Evolutionary conservation across 1,140 invertebrate genomes (phyloP).

Genomic region (Ladona fulva): DNA sequence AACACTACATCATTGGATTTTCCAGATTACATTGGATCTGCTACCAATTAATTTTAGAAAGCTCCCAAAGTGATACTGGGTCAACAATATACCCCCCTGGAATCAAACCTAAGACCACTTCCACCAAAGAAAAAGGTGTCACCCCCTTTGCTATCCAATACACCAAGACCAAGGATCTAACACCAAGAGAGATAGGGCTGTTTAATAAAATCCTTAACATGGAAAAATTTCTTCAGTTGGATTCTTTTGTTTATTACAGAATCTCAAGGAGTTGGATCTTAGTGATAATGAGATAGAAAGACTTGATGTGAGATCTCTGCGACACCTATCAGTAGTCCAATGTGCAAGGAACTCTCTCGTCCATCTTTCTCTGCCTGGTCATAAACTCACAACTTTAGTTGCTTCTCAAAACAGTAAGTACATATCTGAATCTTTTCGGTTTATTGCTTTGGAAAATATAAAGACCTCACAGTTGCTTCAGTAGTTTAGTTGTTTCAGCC

Average conservation of each 20-base stretch:
- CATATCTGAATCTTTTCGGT: neutral
- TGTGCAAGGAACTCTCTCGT: conserved; percentile 60
- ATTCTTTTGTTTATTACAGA: conserved; percentile 38
- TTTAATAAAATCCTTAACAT: neutral
- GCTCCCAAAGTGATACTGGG: too few species aligned
- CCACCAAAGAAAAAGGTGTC: too few species aligned
- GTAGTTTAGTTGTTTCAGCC: too few species aligned
- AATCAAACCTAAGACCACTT: too few species aligned
- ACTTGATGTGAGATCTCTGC: conserved; percentile 59
- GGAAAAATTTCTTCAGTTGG: neutral
- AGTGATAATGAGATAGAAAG: conserved; percentile 68
- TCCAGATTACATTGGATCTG: too few species aligned
- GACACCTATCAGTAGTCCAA: conserved; percentile 56
- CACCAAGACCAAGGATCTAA: too few species aligned
- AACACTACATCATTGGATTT: too few species aligned
- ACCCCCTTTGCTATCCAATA: too few species aligned
- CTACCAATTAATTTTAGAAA: too few species aligned
- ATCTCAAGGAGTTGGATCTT: conserved; percentile 63
- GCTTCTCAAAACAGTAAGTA: conserved; percentile 65
- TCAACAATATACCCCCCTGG: too few species aligned
- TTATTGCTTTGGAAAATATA: neutral
- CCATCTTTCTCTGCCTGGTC: conserved; percentile 57
- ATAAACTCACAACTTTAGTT: conserved; percentile 53
- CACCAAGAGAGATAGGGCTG: too few species aligned
- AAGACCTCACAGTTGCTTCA: too few species aligned